phyloP scores from a whole-genome alignment of 2,888 invertebrate genomes.

The Drosophila maculinotata region DNA sequence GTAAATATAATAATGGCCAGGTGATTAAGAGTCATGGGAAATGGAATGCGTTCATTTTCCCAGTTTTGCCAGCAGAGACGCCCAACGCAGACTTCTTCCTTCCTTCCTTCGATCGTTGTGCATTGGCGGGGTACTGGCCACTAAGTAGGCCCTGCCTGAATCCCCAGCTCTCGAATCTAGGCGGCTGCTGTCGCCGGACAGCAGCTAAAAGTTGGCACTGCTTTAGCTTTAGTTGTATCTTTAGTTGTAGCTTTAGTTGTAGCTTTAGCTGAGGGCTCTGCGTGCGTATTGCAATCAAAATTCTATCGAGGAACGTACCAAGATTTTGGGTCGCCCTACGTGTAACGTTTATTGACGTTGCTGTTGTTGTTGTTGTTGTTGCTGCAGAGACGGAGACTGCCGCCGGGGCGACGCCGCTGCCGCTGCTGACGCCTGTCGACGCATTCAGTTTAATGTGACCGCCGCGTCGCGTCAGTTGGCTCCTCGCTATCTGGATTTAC shows the following conservation, averaged over 20 bases:
- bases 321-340: slow-evolving; percentile 71
- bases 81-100: slow-evolving; percentile 1
- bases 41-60: slow-evolving; percentile 76
- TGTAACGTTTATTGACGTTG: slow-evolving; percentile 45
- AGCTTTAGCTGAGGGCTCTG: slow-evolving; percentile 38
- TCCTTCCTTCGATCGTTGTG: slow-evolving; percentile 26
- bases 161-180: slow-evolving; percentile 21
- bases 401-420: slow-evolving; percentile 41
- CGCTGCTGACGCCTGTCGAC: slow-evolving; percentile 55
- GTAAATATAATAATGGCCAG: slow-evolving; percentile 75
- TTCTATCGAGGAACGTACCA: slow-evolving; percentile 73
- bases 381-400: slow-evolving; percentile 14
- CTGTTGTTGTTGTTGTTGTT: slow-evolving; percentile 20
- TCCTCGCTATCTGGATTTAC: slow-evolving; percentile 73
- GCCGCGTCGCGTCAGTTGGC: slow-evolving; percentile 47
- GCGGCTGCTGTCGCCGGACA: slow-evolving; percentile 43
- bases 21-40: slow-evolving; percentile 80
- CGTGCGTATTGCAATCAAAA: slow-evolving; percentile 76
- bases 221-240: neutral
- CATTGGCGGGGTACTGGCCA: slow-evolving; percentile 13
- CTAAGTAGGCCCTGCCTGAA: slow-evolving; percentile 46
- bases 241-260: neutral
- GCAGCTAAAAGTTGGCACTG: slow-evolving; percentile 31
- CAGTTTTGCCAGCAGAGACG: slow-evolving; percentile 54
- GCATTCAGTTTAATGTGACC: slow-evolving; percentile 78